Conservation (phyloP, 1,140 invertebrate genomes). For the Oryzaephilus surinamensis region DNA sequence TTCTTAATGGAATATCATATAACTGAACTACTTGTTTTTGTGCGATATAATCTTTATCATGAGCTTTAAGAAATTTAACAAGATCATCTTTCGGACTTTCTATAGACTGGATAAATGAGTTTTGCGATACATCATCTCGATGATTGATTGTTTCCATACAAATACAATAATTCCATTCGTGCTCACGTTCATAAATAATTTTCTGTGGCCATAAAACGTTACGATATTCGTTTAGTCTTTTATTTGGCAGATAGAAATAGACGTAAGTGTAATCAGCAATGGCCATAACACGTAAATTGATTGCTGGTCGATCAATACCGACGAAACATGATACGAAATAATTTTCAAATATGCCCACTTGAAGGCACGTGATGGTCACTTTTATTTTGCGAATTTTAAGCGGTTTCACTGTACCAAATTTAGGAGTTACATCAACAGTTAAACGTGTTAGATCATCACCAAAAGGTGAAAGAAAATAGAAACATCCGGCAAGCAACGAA, state of each 20-base stretch:
- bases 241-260: conserved; percentile 19
- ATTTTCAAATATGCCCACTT: conserved; percentile 22
- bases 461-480: conserved; percentile 18
- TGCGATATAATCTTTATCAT: no score
- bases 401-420: conserved; percentile 13
- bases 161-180: no score
- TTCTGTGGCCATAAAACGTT: conserved; percentile 24
- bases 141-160: no score
- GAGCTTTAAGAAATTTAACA: no score
- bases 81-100: no score
- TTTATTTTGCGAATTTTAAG: conserved; percentile 10
- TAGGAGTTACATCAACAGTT: conserved; percentile 13
- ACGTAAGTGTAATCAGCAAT: conserved; percentile 19
- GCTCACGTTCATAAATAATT: no score
- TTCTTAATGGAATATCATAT: no score
- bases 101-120: no score
- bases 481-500: conserved; percentile 13
- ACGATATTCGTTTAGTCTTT: conserved; percentile 9
- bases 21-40: no score
- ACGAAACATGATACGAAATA: conserved; percentile 25
- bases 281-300: conserved; percentile 20
- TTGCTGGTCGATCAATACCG: conserved; percentile 10
- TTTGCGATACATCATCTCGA: no score
- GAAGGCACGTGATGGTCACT: conserved; percentile 14
- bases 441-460: conserved; percentile 17